Base-by-base conservation (phyloP, 2,888 invertebrate genomes). In the Smittia sp. region DNA sequence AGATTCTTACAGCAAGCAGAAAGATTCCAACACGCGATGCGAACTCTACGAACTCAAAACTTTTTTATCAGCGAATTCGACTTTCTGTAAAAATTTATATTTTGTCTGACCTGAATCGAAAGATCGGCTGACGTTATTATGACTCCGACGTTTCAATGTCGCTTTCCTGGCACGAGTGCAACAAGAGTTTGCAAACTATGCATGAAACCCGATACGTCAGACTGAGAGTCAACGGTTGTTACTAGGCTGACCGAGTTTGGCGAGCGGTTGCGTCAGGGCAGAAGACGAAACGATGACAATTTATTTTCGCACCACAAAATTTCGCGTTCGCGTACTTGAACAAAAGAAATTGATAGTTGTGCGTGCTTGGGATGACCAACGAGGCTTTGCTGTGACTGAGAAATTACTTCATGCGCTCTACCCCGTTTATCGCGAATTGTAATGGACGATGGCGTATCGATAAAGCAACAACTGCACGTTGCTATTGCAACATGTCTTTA, bases 81-180 rank as follows among this genome's bases (percentile, higher is more conserved):
- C 7, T 39, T 39, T 7, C 39, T 39, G 39, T 39, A n/a, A n/a
- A n/a, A n/a, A n/a, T n/a, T n/a, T n/a, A 9, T 32, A 32, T 46
- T 2, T 18, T 11, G 58, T 22, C 58, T 58, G 22, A 58, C 58
- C 20, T 58, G 9, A 22, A 20, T 58, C 22, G 24, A 1, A 13
- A 20, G 46, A 32, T 46, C 18, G n/a, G n/a, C 52, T 6, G 22
- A 46, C 15, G 3, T 58, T 24, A 58, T 58, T 58, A 24, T 58
- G 58, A 22, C 58, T 46, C 11, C 46, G 11, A n/a, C 11, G 18
- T 68, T 68, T 68, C 68, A 68, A 68, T 68, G 46, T 24, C 24
- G 11, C 7, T 46, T 68, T 68, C 68, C 68, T 68, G 68, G 68
- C 68, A 68, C 20, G 41, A 52, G 68, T 52, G 46, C 68, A 68